Evolutionary conservation across 2,797 vertebrate genomes (phyloP).

Genomic region (Phalanger gymnotis): DNA sequence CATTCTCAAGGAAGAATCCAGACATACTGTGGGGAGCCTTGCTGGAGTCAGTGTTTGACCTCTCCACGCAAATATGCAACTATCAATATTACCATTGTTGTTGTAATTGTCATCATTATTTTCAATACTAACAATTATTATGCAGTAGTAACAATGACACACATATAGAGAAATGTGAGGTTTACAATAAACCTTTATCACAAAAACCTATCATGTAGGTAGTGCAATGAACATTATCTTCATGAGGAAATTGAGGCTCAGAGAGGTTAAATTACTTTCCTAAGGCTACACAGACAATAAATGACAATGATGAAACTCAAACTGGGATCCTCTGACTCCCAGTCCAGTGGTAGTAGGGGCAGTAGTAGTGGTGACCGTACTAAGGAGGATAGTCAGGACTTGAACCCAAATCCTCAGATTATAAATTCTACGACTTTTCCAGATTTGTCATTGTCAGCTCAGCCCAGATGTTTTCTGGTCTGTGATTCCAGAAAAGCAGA

Average conservation of each 20-base stretch:
- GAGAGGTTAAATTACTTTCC: background rate
- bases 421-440: background rate
- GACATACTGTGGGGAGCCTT: background rate
- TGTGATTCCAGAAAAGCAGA: background rate
- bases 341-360: background rate
- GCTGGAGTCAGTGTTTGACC: background rate
- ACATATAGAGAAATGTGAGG: background rate
- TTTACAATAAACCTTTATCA: background rate
- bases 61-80: background rate
- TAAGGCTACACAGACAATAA: background rate
- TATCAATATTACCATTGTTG: background rate
- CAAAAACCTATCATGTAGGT: background rate
- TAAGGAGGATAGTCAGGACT: background rate
- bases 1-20: background rate
- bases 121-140: background rate
- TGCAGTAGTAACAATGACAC: background rate
- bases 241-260: background rate
- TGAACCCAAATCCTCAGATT: background rate
- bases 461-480: background rate
- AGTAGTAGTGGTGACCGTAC: background rate
- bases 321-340: background rate
- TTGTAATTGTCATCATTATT: background rate
- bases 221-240: background rate
- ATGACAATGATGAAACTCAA: background rate
- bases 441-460: background rate